Base-by-base conservation (phyloP, 2,113 vertebrate genomes). In the Callorhinus ursinus region DNA sequence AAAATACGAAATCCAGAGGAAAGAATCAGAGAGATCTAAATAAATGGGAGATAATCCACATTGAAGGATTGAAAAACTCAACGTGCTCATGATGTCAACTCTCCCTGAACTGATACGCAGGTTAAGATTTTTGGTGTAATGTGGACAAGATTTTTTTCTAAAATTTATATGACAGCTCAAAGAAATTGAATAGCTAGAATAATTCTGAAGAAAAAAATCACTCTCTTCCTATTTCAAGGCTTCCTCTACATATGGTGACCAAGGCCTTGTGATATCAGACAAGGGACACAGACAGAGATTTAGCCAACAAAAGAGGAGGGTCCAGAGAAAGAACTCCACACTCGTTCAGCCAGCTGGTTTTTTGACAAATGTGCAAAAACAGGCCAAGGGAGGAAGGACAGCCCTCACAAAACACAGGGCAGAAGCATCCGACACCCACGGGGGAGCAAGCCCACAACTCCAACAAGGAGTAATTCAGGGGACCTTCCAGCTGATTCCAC, bases 161-260 rank as follows among this genome's bases (percentile, higher is more conserved):
- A 61, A n/a, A 84, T 61, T 14, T n/a, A n/a, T 22, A 51, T 39
- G 24, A 67, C 53, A 57, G 51, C 49, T 19, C 24, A 69, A 19
- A 10, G 39, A 24, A 49, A 28, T 31, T 14, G 24, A 33, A 55
- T 4, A 65, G 46, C 13, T 76, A 8, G 36, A 19, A 36, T 88
- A 7, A 49, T 11, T 57, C n/a, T 33, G 51, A 49, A 18, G 19
- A 39, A 18, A 49, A 59, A 42, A 28, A 42, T 4, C 18, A 24
- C 22, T 51, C 13, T 51, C 18, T 14, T 19, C 18, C 33, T 24
- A 9, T 24, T 19, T 51, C 9, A 51, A 69, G 61, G 15, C 0
- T 3, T 16, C 39, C 42, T 31, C 14, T 33, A 33, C 28, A 0
- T 0, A 5, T 0, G 11, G 57, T 7, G 42, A 87, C 7, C 13